Evolutionary conservation across 2,113 vertebrate species (phyloP).

Genomic region (Pelusios castaneus): DNA sequence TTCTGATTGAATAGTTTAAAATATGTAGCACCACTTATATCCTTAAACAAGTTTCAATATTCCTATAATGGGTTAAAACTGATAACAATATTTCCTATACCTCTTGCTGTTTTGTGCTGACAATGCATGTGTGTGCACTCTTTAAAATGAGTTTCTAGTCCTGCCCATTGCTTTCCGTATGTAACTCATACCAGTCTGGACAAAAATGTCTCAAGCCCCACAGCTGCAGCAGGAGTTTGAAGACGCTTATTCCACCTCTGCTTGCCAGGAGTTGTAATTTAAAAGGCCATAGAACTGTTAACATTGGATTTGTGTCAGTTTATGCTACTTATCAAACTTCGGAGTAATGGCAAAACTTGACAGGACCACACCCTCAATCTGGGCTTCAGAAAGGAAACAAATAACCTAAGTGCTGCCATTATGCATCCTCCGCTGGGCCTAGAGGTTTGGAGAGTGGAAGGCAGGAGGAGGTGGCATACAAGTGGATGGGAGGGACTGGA

Average conservation of each 20-base stretch:
- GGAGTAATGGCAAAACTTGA: neutral
- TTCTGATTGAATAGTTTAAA: neutral
- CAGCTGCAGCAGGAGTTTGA: neutral
- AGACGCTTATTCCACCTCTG: neutral
- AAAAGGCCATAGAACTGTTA: neutral
- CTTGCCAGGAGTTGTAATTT: too few species aligned
- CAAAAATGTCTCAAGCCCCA: neutral
- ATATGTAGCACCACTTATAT: neutral
- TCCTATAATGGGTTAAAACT: neutral
- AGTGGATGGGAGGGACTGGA: neutral
- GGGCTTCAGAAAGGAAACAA: neutral
- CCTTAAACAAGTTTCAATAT: neutral
- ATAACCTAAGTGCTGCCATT: neutral
- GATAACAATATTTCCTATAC: neutral
- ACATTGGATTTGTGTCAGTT: neutral
- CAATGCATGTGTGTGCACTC: neutral
- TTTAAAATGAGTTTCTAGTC: neutral
- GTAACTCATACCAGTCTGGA: neutral
- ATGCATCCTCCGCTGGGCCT: neutral
- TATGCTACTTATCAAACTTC: neutral
- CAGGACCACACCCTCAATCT: neutral
- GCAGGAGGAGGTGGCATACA: neutral
- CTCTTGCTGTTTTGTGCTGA: neutral
- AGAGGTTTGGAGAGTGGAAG: neutral
- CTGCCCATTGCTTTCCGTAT: neutral